A percentile compares a stretch with the other conserved stretches of the same genome.
phyloP scores from a whole-genome alignment of 1,140 invertebrate genomes.

The Megalonaias nervosa region DNA sequence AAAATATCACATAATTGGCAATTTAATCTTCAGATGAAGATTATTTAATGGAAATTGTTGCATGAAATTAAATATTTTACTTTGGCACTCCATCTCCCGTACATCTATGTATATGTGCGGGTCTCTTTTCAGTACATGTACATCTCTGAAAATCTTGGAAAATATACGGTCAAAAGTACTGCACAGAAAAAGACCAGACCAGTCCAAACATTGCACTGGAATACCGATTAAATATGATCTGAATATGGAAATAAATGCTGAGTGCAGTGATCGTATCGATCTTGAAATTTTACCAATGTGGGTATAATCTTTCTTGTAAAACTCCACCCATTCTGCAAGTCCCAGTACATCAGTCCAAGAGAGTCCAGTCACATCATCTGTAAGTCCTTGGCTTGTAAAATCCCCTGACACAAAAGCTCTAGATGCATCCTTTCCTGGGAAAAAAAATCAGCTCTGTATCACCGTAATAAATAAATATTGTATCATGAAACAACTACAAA shows the following conservation, averaged over 20 bases:
- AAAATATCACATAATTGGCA: too few relatives aligned
- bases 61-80: too few relatives aligned
- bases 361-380: slow-evolving; percentile 85
- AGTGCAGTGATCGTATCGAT: not conserved
- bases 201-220: too few relatives aligned
- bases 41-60: too few relatives aligned
- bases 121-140: too few relatives aligned
- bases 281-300: slow-evolving; percentile 78
- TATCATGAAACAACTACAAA: not conserved
- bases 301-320: slow-evolving; percentile 85
- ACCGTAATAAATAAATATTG: not conserved
- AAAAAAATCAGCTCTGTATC: too few relatives aligned
- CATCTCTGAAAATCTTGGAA: too few relatives aligned
- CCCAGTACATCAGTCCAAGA: slow-evolving; percentile 79
- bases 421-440: slow-evolving; percentile 89
- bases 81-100: too few relatives aligned
- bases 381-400: slow-evolving; percentile 82
- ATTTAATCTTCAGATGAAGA: too few relatives aligned
- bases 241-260: not conserved
- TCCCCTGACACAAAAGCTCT: slow-evolving; percentile 93
- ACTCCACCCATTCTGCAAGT: slow-evolving; percentile 85
- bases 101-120: too few relatives aligned
- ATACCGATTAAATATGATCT: not conserved
- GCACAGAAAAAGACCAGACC: too few relatives aligned
- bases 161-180: too few relatives aligned